A percentile compares a stretch with the other conserved stretches of the same genome.
Evolutionary conservation across 2,797 vertebrate species (phyloP).

Genomic region (Poeciliopsis presidionis): DNA sequence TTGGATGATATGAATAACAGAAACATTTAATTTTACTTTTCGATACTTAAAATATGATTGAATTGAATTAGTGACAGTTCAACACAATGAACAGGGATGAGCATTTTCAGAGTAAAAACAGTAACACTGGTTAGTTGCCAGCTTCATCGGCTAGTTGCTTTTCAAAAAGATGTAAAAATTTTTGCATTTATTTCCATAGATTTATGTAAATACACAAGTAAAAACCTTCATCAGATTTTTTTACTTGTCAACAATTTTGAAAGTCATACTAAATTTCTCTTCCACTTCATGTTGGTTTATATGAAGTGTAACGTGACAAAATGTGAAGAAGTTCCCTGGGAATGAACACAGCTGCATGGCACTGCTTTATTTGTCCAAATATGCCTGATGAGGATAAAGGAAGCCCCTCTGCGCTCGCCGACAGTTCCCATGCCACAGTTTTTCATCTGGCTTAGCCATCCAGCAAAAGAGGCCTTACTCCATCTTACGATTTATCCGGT

Average conservation of each 20-base stretch:
- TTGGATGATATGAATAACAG: too few species aligned
- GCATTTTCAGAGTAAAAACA: too few species aligned
- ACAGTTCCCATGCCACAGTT: conserved; percentile 80
- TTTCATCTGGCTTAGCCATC: conserved; percentile 69
- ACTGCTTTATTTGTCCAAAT: conserved; percentile 30
- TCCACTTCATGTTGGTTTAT: too few species aligned
- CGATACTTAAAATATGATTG: too few species aligned
- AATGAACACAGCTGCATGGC: neutral
- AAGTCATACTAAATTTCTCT: too few species aligned
- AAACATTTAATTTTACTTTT: too few species aligned
- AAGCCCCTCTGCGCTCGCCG: conserved; percentile 34
- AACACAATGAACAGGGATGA: too few species aligned
- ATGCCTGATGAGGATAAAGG: conserved; percentile 33
- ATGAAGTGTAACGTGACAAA: neutral
- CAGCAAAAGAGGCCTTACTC: conserved; percentile 77
- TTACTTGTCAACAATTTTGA: neutral
- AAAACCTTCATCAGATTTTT: neutral
- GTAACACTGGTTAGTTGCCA: too few species aligned
- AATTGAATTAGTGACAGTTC: too few species aligned
- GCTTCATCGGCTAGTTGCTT: too few species aligned
- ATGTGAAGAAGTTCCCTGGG: neutral
- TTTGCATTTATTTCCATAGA: too few species aligned
- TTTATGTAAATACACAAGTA: neutral
- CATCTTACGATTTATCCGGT: conserved; percentile 80
- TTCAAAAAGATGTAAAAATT: too few species aligned